Base-by-base conservation (phyloP, 2,888 invertebrate species). In the Diarsia rubi region DNA sequence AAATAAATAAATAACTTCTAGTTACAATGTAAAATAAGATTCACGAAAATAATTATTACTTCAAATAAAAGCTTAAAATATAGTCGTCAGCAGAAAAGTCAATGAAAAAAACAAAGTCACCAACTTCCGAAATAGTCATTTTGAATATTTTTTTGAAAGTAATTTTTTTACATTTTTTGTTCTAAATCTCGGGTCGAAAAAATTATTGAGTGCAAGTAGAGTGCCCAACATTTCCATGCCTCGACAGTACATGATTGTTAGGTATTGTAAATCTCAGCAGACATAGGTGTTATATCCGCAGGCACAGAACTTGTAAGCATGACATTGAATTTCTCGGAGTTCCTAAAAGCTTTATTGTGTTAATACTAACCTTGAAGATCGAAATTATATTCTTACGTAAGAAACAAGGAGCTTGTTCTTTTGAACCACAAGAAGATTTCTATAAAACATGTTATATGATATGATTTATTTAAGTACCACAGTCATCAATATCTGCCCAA, bases 311-410 rank as follows among this genome's bases (percentile, higher is more conserved):
- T 77, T 79, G 65, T 78, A 54, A 62, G 52, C 77, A 60, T 78
- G 77, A 72, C 79, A 42, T 52, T 65, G 79, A 47, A 79, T 65
- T 52, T 65, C 77, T 24, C 45, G 8, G 21, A 78, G 73, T 66
- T 79, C 67, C 65, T 78, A 47, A 78, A 62, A 78, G 78, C 79
- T 73, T 78, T 78, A 62, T 31, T 66, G 79, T 78, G 78, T 78
- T 64, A 44, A 21, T 70, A 44, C 45, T 31, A 12, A 79, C 72
- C 59, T 79, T 79, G 37, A 73, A 79, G 65, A 79, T 72, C 47
- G 31, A 62, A 71, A 78, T 79, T 54, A 62, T 59, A 31, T 59
- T 59, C 31, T 9, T 31, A 31, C 62, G 37, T 68, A 31, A 24
- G n/a, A 68, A 27, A 19, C 31, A 14, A 37, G 52, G 45, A 37